These are phyloP conservation scores for Xenops minutus DNA, from an alignment of 2,797 vertebrate genomes.

Conservation along the genomic window DNA sequence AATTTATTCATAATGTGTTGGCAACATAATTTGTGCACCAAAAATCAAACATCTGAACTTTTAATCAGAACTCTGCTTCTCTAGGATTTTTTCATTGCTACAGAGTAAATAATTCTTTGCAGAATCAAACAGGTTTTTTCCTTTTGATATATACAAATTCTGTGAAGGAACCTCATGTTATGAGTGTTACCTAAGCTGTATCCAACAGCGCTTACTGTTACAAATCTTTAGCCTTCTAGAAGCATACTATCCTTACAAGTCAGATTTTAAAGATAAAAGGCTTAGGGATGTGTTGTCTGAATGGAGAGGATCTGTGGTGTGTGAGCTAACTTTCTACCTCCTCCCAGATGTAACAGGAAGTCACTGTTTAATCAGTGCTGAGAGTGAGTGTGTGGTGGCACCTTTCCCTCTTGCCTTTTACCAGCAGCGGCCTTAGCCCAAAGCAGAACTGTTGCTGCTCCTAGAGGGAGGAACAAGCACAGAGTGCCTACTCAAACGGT, in stretches of 20 bases:
- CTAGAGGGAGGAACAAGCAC: neutral
- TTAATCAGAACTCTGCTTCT: neutral
- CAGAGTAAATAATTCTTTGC: neutral
- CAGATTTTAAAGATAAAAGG: neutral
- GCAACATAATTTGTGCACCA: neutral
- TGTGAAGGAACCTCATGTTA: fast-evolving
- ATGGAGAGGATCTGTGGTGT: neutral
- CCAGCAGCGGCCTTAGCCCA: neutral
- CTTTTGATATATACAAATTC: neutral
- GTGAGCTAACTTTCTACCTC: neutral
- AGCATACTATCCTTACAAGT: neutral
- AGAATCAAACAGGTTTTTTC: neutral
- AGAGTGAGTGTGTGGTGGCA: neutral
- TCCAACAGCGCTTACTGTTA: neutral
- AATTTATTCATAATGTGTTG: neutral
- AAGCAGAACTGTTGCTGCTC: neutral
- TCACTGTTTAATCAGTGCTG: neutral
- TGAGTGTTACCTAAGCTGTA: neutral
- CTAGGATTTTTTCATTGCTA: neutral
- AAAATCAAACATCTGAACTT: neutral
- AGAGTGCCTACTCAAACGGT: neutral
- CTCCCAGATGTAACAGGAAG: neutral
- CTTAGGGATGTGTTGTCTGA: neutral
- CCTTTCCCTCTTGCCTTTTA: neutral
- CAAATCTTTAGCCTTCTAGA: neutral